Conservation (phyloP, 2,797 vertebrate species). For the Tragelaphus eurycerus region DNA sequence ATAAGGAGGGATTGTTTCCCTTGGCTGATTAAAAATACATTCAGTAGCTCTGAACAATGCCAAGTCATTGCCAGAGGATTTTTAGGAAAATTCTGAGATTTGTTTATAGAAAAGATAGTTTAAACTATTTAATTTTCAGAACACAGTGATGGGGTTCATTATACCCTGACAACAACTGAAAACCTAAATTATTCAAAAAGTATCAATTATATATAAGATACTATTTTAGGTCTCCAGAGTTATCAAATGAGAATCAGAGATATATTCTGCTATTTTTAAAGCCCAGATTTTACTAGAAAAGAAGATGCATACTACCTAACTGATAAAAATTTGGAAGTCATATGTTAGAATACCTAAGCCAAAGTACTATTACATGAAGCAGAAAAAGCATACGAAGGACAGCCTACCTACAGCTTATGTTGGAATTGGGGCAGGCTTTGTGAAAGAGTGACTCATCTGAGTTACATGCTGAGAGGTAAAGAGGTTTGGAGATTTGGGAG, state of each 20-base stretch:
- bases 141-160: neutral
- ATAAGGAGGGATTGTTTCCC: neutral
- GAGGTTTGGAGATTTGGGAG: neutral
- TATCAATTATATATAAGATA: neutral
- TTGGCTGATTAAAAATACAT: neutral
- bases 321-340: neutral
- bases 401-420: neutral
- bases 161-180: neutral
- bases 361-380: neutral
- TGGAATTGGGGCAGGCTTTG: neutral
- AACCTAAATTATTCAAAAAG: neutral
- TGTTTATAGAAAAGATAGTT: neutral
- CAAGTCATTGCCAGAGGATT: neutral
- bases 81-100: neutral
- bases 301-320: neutral
- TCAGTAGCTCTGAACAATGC: neutral
- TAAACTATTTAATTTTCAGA: slow-evolving; percentile 11
- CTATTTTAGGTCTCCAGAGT: neutral
- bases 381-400: neutral
- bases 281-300: neutral
- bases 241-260: slow-evolving; percentile 1
- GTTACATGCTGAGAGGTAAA: neutral
- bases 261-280: neutral
- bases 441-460: neutral
- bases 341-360: neutral